Percentiles rank a stretch among this genome's conserved stretches.
These are phyloP conservation scores for Neelides folsomi DNA, from an alignment of 2,888 invertebrate genomes.

Conservation along the genomic window DNA sequence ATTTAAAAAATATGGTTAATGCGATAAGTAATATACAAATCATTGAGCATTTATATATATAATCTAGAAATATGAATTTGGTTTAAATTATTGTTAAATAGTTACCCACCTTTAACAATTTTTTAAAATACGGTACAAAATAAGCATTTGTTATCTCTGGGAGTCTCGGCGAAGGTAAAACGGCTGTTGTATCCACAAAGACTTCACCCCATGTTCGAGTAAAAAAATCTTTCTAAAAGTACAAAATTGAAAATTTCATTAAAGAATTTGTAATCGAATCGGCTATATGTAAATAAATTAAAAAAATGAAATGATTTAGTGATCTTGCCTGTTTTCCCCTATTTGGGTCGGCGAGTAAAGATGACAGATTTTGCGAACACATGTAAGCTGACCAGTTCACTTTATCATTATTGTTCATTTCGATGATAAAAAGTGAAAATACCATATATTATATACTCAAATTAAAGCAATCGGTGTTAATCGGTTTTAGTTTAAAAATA, in stretches of 20 bases:
- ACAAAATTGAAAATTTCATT: background rate
- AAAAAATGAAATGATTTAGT: background rate
- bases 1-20: background rate
- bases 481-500: too few species aligned
- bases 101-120: conserved; percentile 39
- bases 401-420: background rate
- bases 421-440: too few species aligned
- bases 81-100: background rate
- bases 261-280: background rate
- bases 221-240: conserved; percentile 59
- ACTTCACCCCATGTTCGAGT: conserved; percentile 95
- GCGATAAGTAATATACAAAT: background rate
- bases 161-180: conserved; percentile 64
- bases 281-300: conserved; percentile 1
- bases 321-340: conserved; percentile 64
- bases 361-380: conserved; percentile 85
- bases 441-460: too few species aligned
- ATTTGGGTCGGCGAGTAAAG: conserved; percentile 87
- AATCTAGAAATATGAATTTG: too few species aligned
- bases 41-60: background rate
- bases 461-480: too few species aligned
- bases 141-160: conserved; percentile 69
- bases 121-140: conserved; percentile 75
- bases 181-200: conserved; percentile 65
- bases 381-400: conserved; percentile 70